Evolutionary conservation across 35 echinoderm and acorn worm species (phyloP).

Genomic region (Amphiura filiformis): DNA sequence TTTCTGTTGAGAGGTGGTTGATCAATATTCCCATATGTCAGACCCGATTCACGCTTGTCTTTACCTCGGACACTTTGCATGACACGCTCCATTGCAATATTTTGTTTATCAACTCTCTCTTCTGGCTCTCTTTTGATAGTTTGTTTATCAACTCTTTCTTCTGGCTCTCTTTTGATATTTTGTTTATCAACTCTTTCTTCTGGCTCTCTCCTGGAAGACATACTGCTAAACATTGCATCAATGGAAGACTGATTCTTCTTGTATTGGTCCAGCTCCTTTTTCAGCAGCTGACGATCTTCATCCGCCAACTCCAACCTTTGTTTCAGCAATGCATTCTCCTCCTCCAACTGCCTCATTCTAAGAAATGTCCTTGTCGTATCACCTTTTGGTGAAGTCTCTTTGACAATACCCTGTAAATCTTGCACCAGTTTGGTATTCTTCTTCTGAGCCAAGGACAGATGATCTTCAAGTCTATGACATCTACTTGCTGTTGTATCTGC

Average conservation of each 20-base stretch:
- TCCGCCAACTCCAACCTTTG: conserved; percentile 17
- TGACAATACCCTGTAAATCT: conserved; percentile 5
- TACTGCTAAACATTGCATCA: conserved; percentile 5
- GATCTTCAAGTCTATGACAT: conserved; percentile 17
- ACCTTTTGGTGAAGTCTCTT: neutral
- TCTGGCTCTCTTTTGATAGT: too few species aligned
- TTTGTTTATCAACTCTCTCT: neutral
- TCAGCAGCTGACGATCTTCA: conserved; percentile 13
- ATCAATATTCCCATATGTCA: neutral
- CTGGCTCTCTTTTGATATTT: neutral
- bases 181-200: neutral
- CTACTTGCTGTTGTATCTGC: neutral
- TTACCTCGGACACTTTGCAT: neutral
- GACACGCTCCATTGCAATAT: neutral
- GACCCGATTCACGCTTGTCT: neutral
- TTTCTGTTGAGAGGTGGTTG: neutral
- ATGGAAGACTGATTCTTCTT: conserved; percentile 11
- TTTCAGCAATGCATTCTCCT: conserved; percentile 20
- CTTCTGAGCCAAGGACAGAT: conserved; percentile 24
- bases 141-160: too few species aligned
- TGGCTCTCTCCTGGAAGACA: neutral
- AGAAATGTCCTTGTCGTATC: neutral
- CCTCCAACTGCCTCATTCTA: neutral
- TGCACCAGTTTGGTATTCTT: conserved; percentile 9
- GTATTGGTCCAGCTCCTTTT: conserved; percentile 16